Evolutionary conservation across 2,888 invertebrate species (phyloP), one percentile per base, ranked within the genome.

Genomic region (Sinhomidia bicolor): DNA sequence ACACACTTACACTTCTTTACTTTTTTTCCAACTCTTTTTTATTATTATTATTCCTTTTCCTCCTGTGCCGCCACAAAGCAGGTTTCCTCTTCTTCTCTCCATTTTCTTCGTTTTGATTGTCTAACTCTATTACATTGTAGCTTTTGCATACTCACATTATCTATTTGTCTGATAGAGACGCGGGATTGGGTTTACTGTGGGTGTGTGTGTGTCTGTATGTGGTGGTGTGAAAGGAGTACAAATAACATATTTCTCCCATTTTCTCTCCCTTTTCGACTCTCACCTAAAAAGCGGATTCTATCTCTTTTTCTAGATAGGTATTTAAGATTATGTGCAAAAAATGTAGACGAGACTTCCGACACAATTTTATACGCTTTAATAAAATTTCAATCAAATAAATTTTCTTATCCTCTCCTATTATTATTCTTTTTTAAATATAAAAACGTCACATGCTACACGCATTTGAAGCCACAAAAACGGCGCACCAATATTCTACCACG

Each of bases 381-480:
- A 85, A 85, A 85, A 85, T 78, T 85, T 85, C 85, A 78, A 85
- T 85, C 60, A 85, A 85, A 78, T 85, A 85, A 85, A 76, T 65
- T 85, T 54, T 54, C 60, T 47, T n/a, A 0, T 17, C n/a, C 17
- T n/a, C n/a, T 41, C 82, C 32, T 68, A 32, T 36, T 14, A 12
- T 17, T 36, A 4, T 54, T 47, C 76, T 29, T 54, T 26, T 29
- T 23, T 5, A 17, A 54, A 17, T 6, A n/a, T 54, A 54, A 36
- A 29, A 41, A 68, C 68, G 6, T 68, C 68, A 36, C 68, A 32
- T 6, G 32, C 6, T 54, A 2, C 6, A 17, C 41, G 29, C n/a
- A 65, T 65, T 32, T 65, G 5, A 36, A 36, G 5, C 36, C 32
- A 65, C 3, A 17, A n/a, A n/a, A n/a, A n/a, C n/a, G n/a, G n/a